Conservation (phyloP, 2,113 vertebrate genomes). For the Pelvicachromis taeniatus region DNA sequence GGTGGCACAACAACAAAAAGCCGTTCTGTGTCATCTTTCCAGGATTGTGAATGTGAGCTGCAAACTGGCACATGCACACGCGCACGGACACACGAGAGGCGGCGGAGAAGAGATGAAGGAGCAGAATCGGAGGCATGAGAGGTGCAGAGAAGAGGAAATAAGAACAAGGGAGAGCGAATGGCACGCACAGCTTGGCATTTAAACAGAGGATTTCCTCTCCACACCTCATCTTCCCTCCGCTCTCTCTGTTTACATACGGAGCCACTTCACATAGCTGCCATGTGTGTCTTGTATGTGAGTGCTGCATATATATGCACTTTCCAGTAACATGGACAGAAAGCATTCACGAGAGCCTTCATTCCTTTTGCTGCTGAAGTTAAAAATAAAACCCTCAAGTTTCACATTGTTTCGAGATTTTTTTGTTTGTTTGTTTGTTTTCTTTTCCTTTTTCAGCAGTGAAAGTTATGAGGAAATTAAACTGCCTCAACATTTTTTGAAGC, state of each 20-base stretch:
- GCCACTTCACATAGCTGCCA: conserved; percentile 15
- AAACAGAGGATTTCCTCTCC: conserved; percentile 76
- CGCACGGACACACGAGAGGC: neutral
- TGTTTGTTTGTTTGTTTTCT: accelerated
- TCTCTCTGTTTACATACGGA: conserved; percentile 63
- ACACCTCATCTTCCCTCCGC: conserved; percentile 57
- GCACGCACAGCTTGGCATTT: conserved; percentile 60
- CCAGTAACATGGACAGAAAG: neutral
- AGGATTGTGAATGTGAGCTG: neutral
- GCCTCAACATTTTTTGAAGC: neutral
- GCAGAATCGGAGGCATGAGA: conserved; percentile 24
- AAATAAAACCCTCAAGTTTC: neutral
- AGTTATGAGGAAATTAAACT: neutral
- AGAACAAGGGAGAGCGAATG: conserved; percentile 42
- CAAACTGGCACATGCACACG: conserved; percentile 1
- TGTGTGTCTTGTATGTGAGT: neutral
- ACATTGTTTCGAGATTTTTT: neutral
- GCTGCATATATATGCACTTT: neutral
- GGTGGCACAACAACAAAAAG: conserved; percentile 13
- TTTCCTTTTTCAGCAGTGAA: neutral
- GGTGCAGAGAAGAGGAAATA: conserved; percentile 48
- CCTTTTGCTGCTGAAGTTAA: neutral
- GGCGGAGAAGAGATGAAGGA: conserved; percentile 29
- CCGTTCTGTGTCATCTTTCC: neutral
- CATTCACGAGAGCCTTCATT: neutral